Base-by-base conservation (phyloP, 2,888 invertebrate species). In the Lasioglossum villosulum region DNA sequence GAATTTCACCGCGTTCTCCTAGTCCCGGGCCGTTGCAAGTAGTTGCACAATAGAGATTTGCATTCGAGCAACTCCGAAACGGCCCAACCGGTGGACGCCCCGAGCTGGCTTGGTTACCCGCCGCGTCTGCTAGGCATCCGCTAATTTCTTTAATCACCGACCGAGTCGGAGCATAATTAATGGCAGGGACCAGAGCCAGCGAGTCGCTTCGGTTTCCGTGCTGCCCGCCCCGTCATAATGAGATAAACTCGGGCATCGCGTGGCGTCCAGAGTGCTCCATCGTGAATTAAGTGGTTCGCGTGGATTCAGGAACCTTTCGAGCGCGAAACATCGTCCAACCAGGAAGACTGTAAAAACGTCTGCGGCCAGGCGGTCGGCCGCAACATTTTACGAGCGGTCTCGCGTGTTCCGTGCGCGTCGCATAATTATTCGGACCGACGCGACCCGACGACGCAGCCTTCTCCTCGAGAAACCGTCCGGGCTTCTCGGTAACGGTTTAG, bases 61-160 rank as follows among this genome's bases (percentile, higher is more conserved):
- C 92, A 91, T 92, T 86, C 88, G 82, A 80, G 86, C 75, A 73
- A 56, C 70, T 63, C 27, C 59, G 82, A 70, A 30, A 48, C 72
- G 70, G 66, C 45, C n/a, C 71, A 59, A 37, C 12, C 75, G 73
- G 71, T 78, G 82, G 79, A 80, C 80, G 80, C 8, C 78, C 71
- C 56, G 14, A 19, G 63, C 30, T 56, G 76, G 34, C 4, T 45
- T 19, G 70, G 27, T 42, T 16, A 19, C 79, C 39, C 73, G 75
- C 70, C 52, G 39, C 52, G 16, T 19, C 37, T 74, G 73, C 86
- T 84, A 80, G 85, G 75, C 89, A 88, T 89, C 90, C 87, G 90
- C 89, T 93, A 92, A 92, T 93, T 92, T 91, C 91, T 90, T 92
- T 92, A 93, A 93, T 93, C 92, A 90, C 90, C 88, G 84, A 83